Conservation (phyloP, 2,888 invertebrate species). For the Punctoribates punctum region DNA sequence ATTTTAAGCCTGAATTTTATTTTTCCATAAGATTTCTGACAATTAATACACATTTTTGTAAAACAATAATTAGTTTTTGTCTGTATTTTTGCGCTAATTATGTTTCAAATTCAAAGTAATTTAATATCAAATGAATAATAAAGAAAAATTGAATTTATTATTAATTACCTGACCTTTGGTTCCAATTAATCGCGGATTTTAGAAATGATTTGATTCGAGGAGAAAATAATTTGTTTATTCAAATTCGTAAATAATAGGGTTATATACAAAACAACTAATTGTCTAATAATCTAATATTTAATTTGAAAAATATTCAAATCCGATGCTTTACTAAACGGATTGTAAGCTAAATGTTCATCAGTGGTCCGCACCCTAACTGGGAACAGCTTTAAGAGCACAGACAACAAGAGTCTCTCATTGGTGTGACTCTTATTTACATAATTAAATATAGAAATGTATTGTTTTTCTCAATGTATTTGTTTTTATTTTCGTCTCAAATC, state of each 20-base stretch:
- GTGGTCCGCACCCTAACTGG: too few species aligned
- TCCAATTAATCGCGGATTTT: too few species aligned
- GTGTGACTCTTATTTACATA: too few species aligned
- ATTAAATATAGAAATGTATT: too few species aligned
- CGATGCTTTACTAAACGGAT: too few species aligned
- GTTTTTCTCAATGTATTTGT: too few species aligned
- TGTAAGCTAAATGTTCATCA: too few species aligned
- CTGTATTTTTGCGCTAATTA: not conserved
- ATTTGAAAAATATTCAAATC: not conserved
- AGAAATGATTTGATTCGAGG: too few species aligned
- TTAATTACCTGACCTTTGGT: not conserved
- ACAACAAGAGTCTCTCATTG: too few species aligned
- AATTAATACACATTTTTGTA: not conserved
- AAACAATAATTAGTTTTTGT: not conserved
- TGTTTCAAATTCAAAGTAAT: constrained; percentile 17
- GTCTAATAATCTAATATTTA: not conserved
- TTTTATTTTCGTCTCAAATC: not conserved
- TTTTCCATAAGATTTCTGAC: not conserved
- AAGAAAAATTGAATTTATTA: not conserved
- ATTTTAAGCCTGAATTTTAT: constrained; percentile 28
- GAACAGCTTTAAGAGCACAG: too few species aligned
- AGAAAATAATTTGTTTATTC: not conserved
- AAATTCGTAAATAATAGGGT: not conserved
- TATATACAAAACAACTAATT: not conserved
- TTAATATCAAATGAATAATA: constrained; percentile 7